Evolutionary conservation across 2,113 vertebrate genomes (phyloP).

Genomic region (Elgaria multicarinata): DNA sequence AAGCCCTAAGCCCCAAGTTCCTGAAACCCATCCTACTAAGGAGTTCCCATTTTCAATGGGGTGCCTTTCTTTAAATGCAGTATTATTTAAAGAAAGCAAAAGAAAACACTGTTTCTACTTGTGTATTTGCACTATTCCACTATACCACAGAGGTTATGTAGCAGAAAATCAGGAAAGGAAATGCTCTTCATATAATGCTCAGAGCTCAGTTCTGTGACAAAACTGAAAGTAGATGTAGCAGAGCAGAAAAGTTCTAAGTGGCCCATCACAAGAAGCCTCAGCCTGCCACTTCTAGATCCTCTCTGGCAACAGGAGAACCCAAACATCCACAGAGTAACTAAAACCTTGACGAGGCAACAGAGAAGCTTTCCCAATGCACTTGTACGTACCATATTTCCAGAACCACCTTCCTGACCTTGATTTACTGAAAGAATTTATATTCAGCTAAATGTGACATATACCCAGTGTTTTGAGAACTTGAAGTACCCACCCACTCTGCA

Average conservation of each 20-base stretch:
- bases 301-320: constrained; percentile 32
- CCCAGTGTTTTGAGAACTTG: constrained; percentile 34
- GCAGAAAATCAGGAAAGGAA: too few species aligned
- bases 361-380: constrained; percentile 37
- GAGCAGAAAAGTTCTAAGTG: too few species aligned
- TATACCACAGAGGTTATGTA: too few species aligned
- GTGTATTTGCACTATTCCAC: too few species aligned
- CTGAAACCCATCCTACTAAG: background rate
- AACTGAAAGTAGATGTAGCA: too few species aligned
- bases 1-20: background rate
- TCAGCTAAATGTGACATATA: constrained; percentile 48
- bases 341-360: constrained; percentile 24
- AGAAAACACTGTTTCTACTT: too few species aligned
- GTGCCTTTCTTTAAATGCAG: too few species aligned
- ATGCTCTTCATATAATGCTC: too few species aligned
- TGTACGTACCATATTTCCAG: constrained; percentile 7
- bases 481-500: background rate
- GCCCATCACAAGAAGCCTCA: constrained; percentile 1
- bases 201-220: too few species aligned
- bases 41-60: background rate
- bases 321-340: background rate
- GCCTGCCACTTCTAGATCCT: constrained; percentile 22
- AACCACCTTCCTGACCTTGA: constrained; percentile 4
- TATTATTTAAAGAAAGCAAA: too few species aligned
- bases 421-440: constrained; percentile 49